Percentiles rank a stretch among this genome's conserved stretches.
Conservation (phyloP, 2,113 vertebrate species). For the Prolemur simus region DNA sequence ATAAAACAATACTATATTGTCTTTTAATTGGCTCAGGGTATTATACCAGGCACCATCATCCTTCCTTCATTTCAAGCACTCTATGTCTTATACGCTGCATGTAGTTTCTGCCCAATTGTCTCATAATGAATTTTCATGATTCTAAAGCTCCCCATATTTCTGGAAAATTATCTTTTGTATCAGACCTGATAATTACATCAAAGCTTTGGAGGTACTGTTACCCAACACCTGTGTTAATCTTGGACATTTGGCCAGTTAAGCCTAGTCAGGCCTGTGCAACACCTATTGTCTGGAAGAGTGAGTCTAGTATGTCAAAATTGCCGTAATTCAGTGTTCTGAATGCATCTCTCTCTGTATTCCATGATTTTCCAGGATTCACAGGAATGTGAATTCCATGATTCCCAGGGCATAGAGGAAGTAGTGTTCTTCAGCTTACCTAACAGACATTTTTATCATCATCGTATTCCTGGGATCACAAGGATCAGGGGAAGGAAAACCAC, state of each 20-base stretch:
- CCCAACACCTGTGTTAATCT: neutral
- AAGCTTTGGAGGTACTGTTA: neutral
- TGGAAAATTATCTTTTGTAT: neutral
- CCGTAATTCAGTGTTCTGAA: neutral
- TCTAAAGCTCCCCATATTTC: neutral
- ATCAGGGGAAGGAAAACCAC: neutral
- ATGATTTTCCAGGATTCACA: neutral
- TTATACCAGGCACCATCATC: neutral
- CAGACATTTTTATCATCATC: neutral
- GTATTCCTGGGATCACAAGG: neutral
- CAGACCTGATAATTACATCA: neutral
- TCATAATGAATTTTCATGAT: neutral
- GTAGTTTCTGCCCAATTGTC: neutral
- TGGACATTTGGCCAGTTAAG: neutral
- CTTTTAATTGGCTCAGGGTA: neutral
- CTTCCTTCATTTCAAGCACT: neutral
- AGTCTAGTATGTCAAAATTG: neutral
- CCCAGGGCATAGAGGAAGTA: neutral
- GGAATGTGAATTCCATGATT: neutral
- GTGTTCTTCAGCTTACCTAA: neutral
- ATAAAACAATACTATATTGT: neutral
- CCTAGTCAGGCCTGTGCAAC: rapidly evolving
- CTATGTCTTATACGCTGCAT: neutral
- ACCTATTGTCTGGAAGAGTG: neutral
- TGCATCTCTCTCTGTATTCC: neutral